phyloP scores from a whole-genome alignment of 2,113 vertebrate species.

The Nanger granti region DNA sequence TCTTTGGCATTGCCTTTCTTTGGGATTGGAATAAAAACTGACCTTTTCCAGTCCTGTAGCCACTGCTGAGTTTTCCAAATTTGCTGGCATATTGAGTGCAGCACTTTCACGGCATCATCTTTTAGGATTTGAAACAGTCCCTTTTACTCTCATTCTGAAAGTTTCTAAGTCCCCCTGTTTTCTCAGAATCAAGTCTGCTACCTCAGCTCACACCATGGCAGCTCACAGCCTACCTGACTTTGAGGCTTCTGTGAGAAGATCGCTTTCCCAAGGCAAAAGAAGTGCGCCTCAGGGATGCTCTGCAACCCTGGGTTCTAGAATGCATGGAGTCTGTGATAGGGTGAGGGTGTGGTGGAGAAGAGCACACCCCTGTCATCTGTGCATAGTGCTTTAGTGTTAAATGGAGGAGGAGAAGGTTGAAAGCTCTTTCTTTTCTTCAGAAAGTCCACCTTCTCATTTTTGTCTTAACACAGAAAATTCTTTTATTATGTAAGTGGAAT shows the following conservation, averaged over 20 bases:
- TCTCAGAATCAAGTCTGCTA: not conserved
- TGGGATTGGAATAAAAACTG: not conserved
- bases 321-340: not conserved
- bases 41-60: not conserved
- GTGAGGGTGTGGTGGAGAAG: not conserved
- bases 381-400: too few species aligned
- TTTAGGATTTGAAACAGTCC: not conserved
- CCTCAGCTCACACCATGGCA: not conserved
- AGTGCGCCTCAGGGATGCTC: not conserved
- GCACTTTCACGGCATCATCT: not conserved
- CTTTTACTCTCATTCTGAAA: not conserved
- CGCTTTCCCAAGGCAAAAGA: not conserved
- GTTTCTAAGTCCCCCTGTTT: not conserved
- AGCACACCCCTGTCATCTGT: not conserved
- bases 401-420: not conserved
- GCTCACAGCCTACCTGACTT: not conserved
- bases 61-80: not conserved
- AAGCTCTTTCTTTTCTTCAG: not conserved
- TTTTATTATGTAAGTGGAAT: not conserved
- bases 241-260: not conserved
- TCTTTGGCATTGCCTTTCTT: not conserved
- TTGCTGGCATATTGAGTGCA: not conserved
- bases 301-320: not conserved
- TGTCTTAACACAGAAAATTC: not conserved
- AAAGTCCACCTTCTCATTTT: not conserved